phyloP scores from a whole-genome alignment of 2,888 invertebrate genomes.

The Ischnus inquisitorius region DNA sequence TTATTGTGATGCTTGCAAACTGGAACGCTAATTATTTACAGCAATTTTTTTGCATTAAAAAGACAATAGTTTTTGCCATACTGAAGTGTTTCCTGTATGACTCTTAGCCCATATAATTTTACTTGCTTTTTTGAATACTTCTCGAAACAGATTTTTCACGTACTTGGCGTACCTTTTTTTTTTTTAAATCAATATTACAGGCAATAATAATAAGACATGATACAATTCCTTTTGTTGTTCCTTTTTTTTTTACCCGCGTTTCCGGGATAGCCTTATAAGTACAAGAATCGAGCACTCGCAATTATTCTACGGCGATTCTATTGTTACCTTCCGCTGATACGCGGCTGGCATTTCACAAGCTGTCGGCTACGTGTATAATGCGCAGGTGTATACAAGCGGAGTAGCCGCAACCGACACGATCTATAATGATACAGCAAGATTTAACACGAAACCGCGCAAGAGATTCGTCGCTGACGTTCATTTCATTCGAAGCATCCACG shows the following conservation, averaged over 20 bases:
- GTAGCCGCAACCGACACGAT: not conserved
- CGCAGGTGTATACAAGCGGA: not conserved
- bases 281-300: conserved; percentile 2
- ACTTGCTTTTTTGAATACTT: too few species aligned
- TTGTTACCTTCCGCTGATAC: not conserved
- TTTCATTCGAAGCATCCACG: not conserved
- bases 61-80: too few species aligned
- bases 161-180: too few species aligned
- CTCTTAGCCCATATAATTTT: too few species aligned
- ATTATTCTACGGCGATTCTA: conserved; percentile 11
- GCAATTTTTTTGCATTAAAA: too few species aligned
- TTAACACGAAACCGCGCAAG: not conserved
- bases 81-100: too few species aligned
- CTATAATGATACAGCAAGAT: not conserved
- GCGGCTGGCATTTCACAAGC: not conserved
- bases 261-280: not conserved
- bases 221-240: not conserved
- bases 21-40: too few species aligned
- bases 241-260: not conserved
- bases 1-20: too few species aligned
- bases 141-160: too few species aligned
- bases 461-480: conserved; percentile 25
- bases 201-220: too few species aligned
- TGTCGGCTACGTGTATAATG: conserved; percentile 9
- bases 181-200: too few species aligned